Evolutionary conservation across 2,888 invertebrate species (phyloP), one percentile per base, ranked within the genome.

Genomic region (Patella ulyssiponensis): DNA sequence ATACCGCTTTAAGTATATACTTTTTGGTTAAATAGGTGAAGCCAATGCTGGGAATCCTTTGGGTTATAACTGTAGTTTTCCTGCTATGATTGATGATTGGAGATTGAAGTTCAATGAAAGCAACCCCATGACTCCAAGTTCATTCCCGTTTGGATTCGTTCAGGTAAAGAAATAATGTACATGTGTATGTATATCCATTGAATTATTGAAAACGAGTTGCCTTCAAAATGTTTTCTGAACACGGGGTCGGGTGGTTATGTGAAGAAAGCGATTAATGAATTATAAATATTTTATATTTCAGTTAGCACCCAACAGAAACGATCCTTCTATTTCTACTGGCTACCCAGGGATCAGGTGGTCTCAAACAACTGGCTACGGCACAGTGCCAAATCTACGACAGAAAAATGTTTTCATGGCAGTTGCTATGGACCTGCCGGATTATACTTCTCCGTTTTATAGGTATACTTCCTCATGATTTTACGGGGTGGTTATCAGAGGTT

Each of bases 41-140:
- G 52, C 69, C 27, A 75, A 75, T 54, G 70, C 71, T 23, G 53
- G 52, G 12, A n/a, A 54, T 17, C 70, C 75, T 17, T 17, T 53
- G 20, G 69, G 75, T 33, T 75, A 75, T 52, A 52, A 69, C 9
- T 75, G 75, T 44, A 51, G 53, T 20, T 75, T 75, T 33, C 75
- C 75, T 54, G 75, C 69, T 27, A 75, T 75, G 70, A 75, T 75
- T 9, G 23, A 44, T 17, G 75, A 75, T 54, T 75, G 75, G 75
- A 71, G 75, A 53, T 27, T 15, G 15, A 69, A 71, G 70, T 75
- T 75, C 27, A 58, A 54, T 71, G n/a, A 44, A 44, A 44, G 44
- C 44, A 44, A 44, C 44, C 9, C 44, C 44, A 7, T 9, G 44
- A 44, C 44, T 9, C 9, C 44, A 44, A 1, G 44, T 44, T 44